phyloP scores from a whole-genome alignment of 2,888 invertebrate species.

The Pycnomerus fuliginosus region DNA sequence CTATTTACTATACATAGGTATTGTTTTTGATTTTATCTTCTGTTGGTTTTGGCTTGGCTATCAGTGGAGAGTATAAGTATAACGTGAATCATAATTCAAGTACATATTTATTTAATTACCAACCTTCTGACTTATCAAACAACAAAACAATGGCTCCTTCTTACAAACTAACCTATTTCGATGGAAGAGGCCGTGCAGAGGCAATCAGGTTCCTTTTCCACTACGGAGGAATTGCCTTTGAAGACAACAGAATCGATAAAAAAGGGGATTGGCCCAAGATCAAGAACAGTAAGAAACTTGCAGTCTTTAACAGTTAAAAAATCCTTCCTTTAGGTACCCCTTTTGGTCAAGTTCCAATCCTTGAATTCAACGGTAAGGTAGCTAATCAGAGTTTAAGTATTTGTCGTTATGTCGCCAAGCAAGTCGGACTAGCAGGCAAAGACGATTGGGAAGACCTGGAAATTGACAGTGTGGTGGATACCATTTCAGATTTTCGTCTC shows the following conservation, averaged over 20 bases:
- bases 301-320: too few species aligned
- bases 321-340: slow-evolving; percentile 54
- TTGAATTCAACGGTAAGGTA: slow-evolving; percentile 64
- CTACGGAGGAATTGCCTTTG: slow-evolving; percentile 62
- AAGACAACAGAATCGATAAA: slow-evolving; percentile 60
- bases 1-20: too few species aligned
- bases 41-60: too few species aligned
- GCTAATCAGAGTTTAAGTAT: slow-evolving; percentile 63
- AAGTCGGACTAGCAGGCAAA: slow-evolving; percentile 59
- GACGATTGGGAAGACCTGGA: slow-evolving; percentile 60
- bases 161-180: slow-evolving; percentile 64
- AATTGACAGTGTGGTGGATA: slow-evolving; percentile 64
- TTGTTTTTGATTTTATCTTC: too few species aligned
- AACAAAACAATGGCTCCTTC: slow-evolving; percentile 51
- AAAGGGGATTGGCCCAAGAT: slow-evolving; percentile 23
- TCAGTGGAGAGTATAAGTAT: too few species aligned
- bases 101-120: too few species aligned
- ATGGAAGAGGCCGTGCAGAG: slow-evolving; percentile 61
- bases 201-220: slow-evolving; percentile 63
- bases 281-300: slow-evolving; percentile 8
- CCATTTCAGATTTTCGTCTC: slow-evolving; percentile 32
- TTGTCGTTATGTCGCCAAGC: slow-evolving; percentile 62
- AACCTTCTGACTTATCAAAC: too few species aligned
- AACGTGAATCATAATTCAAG: too few species aligned
- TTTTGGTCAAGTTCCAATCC: slow-evolving; percentile 63